Conservation (phyloP, 2,113 vertebrate species). For the Parus major region DNA sequence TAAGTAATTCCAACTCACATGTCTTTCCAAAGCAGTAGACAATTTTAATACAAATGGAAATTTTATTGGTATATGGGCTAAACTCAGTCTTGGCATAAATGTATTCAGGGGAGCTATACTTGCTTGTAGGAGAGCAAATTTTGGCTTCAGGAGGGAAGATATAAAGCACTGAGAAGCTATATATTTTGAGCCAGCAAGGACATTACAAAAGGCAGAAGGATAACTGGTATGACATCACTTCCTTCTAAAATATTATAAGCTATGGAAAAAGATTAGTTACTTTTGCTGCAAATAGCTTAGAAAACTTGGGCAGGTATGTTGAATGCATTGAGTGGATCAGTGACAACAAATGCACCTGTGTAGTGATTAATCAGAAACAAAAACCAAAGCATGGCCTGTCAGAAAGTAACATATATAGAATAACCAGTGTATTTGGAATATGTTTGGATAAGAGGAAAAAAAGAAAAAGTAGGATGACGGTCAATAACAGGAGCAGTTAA, state of each 20-base stretch:
- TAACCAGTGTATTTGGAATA: not conserved
- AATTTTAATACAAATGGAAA: conserved; percentile 33
- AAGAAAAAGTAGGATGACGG: not conserved
- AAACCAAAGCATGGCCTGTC: not conserved
- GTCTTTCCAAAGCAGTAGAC: not conserved
- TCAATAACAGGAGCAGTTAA: not conserved
- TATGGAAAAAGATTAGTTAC: not conserved
- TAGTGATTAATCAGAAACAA: not conserved
- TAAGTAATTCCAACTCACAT: not conserved
- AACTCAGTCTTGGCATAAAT: not conserved
- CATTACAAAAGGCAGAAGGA: conserved; percentile 1
- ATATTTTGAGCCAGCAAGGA: not conserved
- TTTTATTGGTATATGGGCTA: conserved; percentile 18
- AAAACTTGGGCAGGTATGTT: not conserved
- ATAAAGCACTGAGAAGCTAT: not conserved
- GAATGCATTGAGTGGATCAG: not conserved
- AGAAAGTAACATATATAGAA: not conserved
- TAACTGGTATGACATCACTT: conserved; percentile 1
- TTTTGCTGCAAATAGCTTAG: not conserved
- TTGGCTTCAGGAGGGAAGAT: not conserved
- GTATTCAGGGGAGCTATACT: not conserved
- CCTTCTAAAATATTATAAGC: not conserved
- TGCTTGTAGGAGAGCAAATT: conserved; percentile 1
- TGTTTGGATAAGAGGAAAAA: not conserved
- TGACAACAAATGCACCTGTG: not conserved